These are phyloP conservation scores for Ischnus inquisitorius DNA, from an alignment of 2,888 invertebrate genomes.

Conservation along the genomic window DNA sequence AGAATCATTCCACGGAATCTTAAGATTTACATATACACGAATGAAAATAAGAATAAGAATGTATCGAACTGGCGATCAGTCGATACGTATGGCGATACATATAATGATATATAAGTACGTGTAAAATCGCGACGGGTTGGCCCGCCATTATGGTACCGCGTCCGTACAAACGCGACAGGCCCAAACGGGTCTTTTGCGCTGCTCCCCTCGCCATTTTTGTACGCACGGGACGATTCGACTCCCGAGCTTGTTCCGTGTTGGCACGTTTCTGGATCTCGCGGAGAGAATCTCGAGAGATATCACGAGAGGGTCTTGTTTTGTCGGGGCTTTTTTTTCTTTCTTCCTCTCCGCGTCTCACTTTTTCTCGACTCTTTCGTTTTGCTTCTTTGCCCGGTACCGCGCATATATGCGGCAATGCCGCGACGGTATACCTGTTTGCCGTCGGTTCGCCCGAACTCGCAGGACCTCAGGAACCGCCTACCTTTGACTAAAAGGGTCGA, in stretches of 20 bases:
- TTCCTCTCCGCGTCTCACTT: constrained; percentile 15
- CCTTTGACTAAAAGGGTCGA: constrained; percentile 60
- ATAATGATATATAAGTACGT: constrained; percentile 16
- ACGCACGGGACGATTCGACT: constrained; percentile 49
- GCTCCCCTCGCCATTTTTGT: constrained; percentile 56
- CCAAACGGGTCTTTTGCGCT: constrained; percentile 64
- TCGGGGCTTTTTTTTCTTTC: constrained; percentile 26
- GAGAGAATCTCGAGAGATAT: constrained; percentile 53
- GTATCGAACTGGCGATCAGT: constrained; percentile 30
- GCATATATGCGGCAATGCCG: constrained; percentile 9
- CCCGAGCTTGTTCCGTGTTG: constrained; percentile 63
- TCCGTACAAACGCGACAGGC: constrained; percentile 56
- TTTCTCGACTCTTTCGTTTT: constrained; percentile 57
- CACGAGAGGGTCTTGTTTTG: constrained; percentile 34
- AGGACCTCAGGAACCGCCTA: constrained; percentile 34
- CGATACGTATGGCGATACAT: constrained; percentile 22
- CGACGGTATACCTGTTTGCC: constrained; percentile 28
- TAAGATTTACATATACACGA: constrained; percentile 30
- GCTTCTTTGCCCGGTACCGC: constrained; percentile 45
- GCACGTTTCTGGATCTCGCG: constrained; percentile 66
- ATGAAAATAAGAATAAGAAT: constrained; percentile 55
- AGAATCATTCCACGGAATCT: not conserved
- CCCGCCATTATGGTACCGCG: constrained; percentile 66
- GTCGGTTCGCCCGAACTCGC: constrained; percentile 17
- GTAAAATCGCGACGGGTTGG: constrained; percentile 39